These are phyloP conservation scores for Chlamydotis undulata DNA, from an alignment of 2,113 vertebrate genomes.

Conservation along the genomic window DNA sequence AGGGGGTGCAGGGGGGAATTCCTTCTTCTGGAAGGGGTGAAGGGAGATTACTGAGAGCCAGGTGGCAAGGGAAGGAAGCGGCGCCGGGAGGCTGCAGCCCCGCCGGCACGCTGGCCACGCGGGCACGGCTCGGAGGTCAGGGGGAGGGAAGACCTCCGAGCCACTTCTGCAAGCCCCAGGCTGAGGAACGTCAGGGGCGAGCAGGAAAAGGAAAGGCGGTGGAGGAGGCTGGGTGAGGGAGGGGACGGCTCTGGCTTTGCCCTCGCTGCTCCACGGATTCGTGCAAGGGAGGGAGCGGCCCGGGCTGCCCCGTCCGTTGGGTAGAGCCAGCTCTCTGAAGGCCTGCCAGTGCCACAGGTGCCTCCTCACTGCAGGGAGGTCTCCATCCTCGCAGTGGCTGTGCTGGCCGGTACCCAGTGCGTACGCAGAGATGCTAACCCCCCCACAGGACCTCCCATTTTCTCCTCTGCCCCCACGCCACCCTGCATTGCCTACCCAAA, in stretches of 20 bases:
- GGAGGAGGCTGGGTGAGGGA: neutral
- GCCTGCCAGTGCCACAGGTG: neutral
- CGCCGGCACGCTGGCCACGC: neutral
- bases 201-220: neutral
- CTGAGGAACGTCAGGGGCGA: neutral
- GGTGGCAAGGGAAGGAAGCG: neutral
- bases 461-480: neutral
- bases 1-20: neutral
- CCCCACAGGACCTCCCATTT: fast-evolving
- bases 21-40: neutral
- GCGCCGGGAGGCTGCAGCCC: neutral
- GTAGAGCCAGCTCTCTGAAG: neutral
- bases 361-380: neutral
- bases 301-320: fast-evolving
- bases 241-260: neutral
- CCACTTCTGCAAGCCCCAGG: neutral
- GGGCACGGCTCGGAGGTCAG: neutral
- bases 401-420: neutral
- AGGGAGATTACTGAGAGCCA: neutral
- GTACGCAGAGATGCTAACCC: neutral
- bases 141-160: neutral
- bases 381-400: neutral
- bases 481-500: neutral
- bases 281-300: neutral
- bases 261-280: fast-evolving